phyloP scores from a whole-genome alignment of 2,113 vertebrate species.

The Hyperopisus bebe region DNA sequence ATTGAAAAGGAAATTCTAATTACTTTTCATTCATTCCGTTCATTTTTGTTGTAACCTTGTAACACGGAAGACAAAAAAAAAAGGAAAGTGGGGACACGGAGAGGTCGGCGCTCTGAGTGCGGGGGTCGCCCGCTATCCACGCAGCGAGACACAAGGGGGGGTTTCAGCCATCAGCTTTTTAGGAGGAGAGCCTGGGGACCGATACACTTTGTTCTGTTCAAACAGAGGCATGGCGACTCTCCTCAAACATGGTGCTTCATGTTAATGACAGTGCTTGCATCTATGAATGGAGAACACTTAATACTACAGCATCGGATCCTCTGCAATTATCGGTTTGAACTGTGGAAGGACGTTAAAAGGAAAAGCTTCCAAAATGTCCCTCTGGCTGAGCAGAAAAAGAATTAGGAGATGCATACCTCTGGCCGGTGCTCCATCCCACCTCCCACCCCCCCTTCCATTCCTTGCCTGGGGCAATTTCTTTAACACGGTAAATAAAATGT shows the following conservation, averaged over 20 bases:
- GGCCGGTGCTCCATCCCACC: neutral
- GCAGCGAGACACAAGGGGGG: constrained; percentile 41
- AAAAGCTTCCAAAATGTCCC: constrained; percentile 9
- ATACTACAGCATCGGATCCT: constrained; percentile 28
- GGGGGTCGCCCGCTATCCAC: constrained; percentile 29
- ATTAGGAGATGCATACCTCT: constrained; percentile 28
- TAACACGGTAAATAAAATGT: neutral
- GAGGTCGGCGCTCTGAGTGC: constrained; percentile 42
- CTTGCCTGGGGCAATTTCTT: neutral
- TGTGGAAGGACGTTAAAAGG: constrained; percentile 34
- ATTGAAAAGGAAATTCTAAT: constrained; percentile 60
- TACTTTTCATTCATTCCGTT: constrained; percentile 46
- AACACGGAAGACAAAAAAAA: constrained; percentile 33
- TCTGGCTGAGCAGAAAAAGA: constrained; percentile 42
- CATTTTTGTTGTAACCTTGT: constrained; percentile 58
- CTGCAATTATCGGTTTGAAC: constrained; percentile 45
- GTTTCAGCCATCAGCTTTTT: constrained; percentile 20
- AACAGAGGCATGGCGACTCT: constrained; percentile 36
- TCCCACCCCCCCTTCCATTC: constrained; percentile 11
- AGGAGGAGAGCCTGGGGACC: constrained; percentile 12
- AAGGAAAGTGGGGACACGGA: constrained; percentile 19
- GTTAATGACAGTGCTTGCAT: constrained; percentile 22
- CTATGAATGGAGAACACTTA: constrained; percentile 34
- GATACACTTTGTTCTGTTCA: constrained; percentile 19
- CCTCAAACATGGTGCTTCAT: constrained; percentile 37